Evolutionary conservation across 2,797 vertebrate genomes (phyloP).

Genomic region (Poeciliopsis infans): DNA sequence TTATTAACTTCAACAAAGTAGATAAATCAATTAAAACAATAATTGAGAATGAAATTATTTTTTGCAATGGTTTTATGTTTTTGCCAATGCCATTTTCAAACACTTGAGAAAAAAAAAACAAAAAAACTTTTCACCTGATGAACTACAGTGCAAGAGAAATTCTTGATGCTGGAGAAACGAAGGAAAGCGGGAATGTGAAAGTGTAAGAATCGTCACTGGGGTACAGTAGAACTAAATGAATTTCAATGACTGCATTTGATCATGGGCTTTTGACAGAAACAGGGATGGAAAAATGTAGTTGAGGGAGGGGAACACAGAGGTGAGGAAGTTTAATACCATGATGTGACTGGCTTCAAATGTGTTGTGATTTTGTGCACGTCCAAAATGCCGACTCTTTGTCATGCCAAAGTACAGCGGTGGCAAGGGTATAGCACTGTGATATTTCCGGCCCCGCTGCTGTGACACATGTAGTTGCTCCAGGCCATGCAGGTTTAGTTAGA

Average conservation of each 20-base stretch:
- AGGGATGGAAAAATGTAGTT: constrained; percentile 46
- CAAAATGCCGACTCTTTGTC: constrained; percentile 69
- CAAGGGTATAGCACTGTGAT: constrained; percentile 67
- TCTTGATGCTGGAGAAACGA: constrained; percentile 31
- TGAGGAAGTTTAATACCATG: constrained; percentile 56
- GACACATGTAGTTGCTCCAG: constrained; percentile 75
- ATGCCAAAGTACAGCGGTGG: constrained; percentile 67
- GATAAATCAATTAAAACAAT: constrained; percentile 57
- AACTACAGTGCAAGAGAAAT: constrained; percentile 24
- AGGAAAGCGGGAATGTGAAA: constrained; percentile 24
- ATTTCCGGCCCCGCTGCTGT: constrained; percentile 67
- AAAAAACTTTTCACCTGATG: constrained; percentile 41
- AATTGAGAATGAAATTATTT: constrained; percentile 14
- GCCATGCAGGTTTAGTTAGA: constrained; percentile 78
- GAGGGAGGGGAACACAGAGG: constrained; percentile 34
- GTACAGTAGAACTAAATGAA: constrained; percentile 73
- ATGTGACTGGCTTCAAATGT: constrained; percentile 57
- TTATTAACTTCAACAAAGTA: constrained; percentile 27
- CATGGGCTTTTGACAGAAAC: constrained; percentile 66
- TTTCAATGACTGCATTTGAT: constrained; percentile 71
- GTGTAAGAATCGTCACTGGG: constrained; percentile 45
- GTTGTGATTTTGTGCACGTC: constrained; percentile 75
- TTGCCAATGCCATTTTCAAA: constrained; percentile 49
- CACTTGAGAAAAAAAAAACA: constrained; percentile 43
- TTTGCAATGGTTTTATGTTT: constrained; percentile 7